Evolutionary conservation across 2,888 invertebrate species (phyloP).

Genomic region (Dasysyrphus albostriatus): DNA sequence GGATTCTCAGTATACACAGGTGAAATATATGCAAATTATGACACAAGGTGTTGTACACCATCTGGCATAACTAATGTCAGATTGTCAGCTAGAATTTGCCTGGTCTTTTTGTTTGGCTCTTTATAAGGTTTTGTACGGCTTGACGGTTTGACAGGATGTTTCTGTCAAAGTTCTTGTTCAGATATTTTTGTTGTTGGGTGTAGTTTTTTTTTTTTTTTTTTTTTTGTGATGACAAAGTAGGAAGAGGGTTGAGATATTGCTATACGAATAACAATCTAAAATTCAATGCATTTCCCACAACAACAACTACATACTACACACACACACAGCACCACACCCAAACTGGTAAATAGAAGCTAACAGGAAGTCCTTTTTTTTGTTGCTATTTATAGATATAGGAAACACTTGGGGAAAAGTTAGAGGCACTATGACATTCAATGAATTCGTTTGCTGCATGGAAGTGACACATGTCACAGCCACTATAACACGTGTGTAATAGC

Average conservation of each 20-base stretch:
- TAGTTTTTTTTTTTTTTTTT: not conserved
- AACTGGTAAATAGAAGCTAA: not conserved
- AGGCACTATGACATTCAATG: constrained; percentile 23
- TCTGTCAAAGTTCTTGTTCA: constrained; percentile 50
- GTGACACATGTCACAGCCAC: constrained; percentile 37
- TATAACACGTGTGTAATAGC: constrained; percentile 1
- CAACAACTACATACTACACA: not conserved
- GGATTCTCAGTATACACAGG: constrained; percentile 24
- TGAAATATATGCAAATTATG: constrained; percentile 75
- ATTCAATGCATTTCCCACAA: constrained; percentile 47
- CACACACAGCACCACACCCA: not conserved
- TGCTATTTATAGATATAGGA: not conserved
- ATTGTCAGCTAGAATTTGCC: constrained; percentile 58
- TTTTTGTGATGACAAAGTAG: not conserved
- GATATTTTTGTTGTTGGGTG: constrained; percentile 30
- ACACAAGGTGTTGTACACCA: constrained; percentile 71
- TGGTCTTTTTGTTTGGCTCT: constrained; percentile 33
- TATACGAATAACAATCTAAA: constrained; percentile 39
- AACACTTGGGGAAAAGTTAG: constrained; percentile 38
- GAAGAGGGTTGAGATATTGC: not conserved
- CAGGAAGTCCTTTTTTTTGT: not conserved
- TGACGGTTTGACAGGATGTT: constrained; percentile 59
- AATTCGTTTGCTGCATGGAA: constrained; percentile 41
- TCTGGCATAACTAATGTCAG: constrained; percentile 74
- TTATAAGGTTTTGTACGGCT: constrained; percentile 8